Conservation (phyloP, 2,888 invertebrate genomes). For the Nemotelus nigrinus region DNA sequence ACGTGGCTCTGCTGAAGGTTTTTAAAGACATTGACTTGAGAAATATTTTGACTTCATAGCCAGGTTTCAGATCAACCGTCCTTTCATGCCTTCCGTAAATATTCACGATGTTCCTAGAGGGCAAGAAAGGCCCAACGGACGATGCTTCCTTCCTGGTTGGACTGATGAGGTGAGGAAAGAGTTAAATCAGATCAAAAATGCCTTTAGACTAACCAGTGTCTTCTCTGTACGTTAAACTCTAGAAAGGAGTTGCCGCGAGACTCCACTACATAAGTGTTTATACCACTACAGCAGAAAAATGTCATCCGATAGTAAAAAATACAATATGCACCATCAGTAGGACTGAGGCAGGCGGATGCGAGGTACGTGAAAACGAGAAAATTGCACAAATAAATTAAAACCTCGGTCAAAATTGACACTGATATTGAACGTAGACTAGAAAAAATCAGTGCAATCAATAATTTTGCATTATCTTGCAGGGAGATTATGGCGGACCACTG, state of each 20-base stretch:
- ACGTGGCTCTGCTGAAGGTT: constrained; percentile 20
- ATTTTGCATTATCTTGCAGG: neutral
- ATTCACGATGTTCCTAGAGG: neutral
- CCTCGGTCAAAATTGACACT: neutral
- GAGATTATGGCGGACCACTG: neutral
- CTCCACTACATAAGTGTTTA: constrained; percentile 3
- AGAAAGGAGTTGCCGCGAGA: neutral
- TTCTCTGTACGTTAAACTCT: neutral
- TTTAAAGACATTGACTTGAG: neutral
- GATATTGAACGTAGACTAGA: too few relatives aligned
- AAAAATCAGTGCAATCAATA: neutral
- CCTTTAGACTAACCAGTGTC: too few relatives aligned
- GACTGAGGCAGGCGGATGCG: neutral
- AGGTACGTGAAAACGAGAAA: neutral
- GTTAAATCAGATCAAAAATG: too few relatives aligned
- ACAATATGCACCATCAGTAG: constrained; percentile 7
- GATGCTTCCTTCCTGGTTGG: constrained; percentile 27
- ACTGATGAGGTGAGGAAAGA: neutral
- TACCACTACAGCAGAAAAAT: neutral
- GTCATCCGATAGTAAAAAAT: neutral
- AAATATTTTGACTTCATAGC: neutral
- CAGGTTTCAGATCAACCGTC: neutral
- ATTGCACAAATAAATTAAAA: neutral
- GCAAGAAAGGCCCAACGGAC: neutral
- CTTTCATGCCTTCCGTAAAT: constrained; percentile 14